Conservation (phyloP, 2,888 invertebrate species). For the Myathropa florea region DNA sequence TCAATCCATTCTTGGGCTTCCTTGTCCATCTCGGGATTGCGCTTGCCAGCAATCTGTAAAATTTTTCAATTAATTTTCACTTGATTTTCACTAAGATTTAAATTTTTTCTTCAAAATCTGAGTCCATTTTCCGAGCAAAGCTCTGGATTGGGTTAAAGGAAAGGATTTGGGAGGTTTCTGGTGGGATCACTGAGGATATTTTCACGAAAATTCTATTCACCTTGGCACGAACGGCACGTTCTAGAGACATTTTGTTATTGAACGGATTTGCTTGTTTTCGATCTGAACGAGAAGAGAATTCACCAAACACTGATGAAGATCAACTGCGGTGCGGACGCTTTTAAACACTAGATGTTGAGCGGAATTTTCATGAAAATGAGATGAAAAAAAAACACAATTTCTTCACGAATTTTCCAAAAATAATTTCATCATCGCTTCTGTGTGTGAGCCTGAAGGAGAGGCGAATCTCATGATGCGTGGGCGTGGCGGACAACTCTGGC, state of each 20-base stretch:
- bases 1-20: conserved; percentile 97
- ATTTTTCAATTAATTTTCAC: conserved; percentile 47
- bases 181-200: background rate
- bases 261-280: conserved; percentile 62
- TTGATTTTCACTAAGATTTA: conserved; percentile 38
- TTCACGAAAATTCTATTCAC: conserved; percentile 81
- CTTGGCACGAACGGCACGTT: conserved; percentile 95
- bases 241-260: conserved; percentile 89
- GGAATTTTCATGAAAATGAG: conserved; percentile 37
- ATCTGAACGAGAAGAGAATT: conserved; percentile 77
- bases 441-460: conserved; percentile 54
- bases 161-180: conserved; percentile 4
- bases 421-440: conserved; percentile 74
- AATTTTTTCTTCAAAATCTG: conserved; percentile 9
- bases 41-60: conserved; percentile 90
- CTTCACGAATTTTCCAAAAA: conserved; percentile 78
- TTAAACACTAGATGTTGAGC: conserved; percentile 75
- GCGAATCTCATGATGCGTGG: conserved; percentile 70
- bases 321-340: conserved; percentile 76
- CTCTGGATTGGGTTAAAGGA: too few relatives aligned
- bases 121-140: background rate
- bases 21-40: conserved; percentile 89
- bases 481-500: conserved; percentile 71
- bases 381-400: background rate
- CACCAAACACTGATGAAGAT: conserved; percentile 78